These are phyloP conservation scores for Zygothrica quintamaculata DNA, from an alignment of 2,888 invertebrate species.

Conservation along the genomic window DNA sequence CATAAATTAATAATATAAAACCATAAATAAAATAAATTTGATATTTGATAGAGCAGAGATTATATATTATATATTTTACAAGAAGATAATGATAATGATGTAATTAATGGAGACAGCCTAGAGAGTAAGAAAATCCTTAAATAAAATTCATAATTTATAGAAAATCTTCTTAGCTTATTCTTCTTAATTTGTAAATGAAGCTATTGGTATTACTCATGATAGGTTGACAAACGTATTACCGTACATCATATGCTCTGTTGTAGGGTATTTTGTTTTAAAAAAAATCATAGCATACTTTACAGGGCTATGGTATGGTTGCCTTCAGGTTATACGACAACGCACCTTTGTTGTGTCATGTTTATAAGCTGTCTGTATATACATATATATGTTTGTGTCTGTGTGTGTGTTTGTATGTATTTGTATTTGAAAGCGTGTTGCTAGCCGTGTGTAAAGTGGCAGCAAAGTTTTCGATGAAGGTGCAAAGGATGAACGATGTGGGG, in stretches of 20 bases:
- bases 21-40: too few species aligned
- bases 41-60: too few species aligned
- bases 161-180: too few species aligned
- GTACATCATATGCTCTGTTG: not conserved
- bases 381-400: slow-evolving; percentile 6
- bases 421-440: slow-evolving; percentile 2
- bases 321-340: slow-evolving; percentile 49
- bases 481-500: slow-evolving; percentile 31
- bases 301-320: slow-evolving; percentile 15
- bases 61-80: too few species aligned
- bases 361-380: slow-evolving; percentile 6
- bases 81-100: too few species aligned
- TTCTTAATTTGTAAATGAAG: too few species aligned
- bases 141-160: too few species aligned
- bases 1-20: too few species aligned
- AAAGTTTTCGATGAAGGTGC: slow-evolving; percentile 49
- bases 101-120: too few species aligned
- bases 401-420: slow-evolving; percentile 13
- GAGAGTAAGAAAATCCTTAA: too few species aligned
- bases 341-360: slow-evolving; percentile 61
- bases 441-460: slow-evolving; percentile 42
- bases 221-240: not conserved
- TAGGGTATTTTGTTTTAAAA: slow-evolving; percentile 22
- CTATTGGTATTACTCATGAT: too few species aligned
- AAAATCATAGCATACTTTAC: slow-evolving; percentile 47